Evolutionary conservation across 2,797 vertebrate genomes (phyloP).

Genomic region (Neosalanx taihuensis): DNA sequence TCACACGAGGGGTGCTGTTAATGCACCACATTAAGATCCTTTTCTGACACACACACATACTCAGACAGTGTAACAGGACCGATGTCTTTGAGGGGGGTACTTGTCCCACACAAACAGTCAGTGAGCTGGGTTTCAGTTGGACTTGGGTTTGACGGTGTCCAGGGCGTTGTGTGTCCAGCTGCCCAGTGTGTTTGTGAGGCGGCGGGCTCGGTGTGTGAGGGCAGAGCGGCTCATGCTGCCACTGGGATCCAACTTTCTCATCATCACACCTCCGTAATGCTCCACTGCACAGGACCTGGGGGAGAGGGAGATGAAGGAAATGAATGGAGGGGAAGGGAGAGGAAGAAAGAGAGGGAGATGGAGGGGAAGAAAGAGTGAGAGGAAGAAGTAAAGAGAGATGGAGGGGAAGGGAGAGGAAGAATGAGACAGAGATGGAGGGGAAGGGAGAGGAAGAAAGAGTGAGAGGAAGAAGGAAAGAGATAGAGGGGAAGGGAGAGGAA

Average conservation of each 20-base stretch:
- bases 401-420: background rate
- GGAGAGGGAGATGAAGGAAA: too few relatives aligned
- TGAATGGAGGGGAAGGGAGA: background rate
- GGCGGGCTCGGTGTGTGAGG: constrained; percentile 57
- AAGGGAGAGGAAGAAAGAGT: background rate
- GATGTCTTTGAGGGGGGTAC: background rate
- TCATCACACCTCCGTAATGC: constrained; percentile 48
- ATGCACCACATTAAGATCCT: background rate
- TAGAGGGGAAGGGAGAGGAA: constrained; percentile 7
- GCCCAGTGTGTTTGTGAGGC: constrained; percentile 60
- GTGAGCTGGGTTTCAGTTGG: constrained; percentile 46
- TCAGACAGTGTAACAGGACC: background rate
- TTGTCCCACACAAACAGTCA: background rate
- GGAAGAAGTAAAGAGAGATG: background rate
- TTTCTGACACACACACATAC: too few relatives aligned
- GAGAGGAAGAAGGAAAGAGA: too few relatives aligned
- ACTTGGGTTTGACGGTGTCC: constrained; percentile 58
- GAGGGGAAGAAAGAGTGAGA: background rate
- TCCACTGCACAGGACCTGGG: constrained; percentile 52
- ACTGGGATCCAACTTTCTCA: constrained; percentile 63
- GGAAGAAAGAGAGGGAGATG: background rate
- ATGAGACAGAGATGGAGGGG: constrained; percentile 10
- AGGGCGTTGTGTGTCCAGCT: constrained; percentile 66
- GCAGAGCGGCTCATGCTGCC: constrained; percentile 67
- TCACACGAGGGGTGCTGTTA: background rate